Conservation (phyloP, 2,113 vertebrate species). For the Triplophysa siluroides region DNA sequence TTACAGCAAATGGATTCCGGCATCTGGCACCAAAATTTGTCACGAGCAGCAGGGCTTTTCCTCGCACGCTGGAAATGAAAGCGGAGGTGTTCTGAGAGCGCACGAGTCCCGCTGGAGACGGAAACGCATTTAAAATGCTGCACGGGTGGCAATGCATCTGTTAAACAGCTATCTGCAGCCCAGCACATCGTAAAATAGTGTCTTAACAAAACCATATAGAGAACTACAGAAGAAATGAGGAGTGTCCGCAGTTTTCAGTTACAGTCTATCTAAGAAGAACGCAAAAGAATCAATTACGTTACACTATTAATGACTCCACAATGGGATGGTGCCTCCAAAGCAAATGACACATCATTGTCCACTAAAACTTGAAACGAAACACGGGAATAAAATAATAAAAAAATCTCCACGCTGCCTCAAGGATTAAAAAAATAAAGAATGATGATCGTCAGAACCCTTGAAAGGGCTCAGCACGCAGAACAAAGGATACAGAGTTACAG, state of each 20-base stretch:
- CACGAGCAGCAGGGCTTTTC: neutral
- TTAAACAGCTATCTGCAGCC: slow-evolving; percentile 20
- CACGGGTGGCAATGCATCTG: neutral
- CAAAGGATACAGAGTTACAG: slow-evolving; percentile 3
- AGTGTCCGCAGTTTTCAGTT: too few species aligned
- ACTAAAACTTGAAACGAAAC: neutral
- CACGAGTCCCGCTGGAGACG: neutral
- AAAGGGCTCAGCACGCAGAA: neutral
- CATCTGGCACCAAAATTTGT: slow-evolving; percentile 21
- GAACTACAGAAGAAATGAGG: too few species aligned
- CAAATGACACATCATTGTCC: slow-evolving; percentile 11
- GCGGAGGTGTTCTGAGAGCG: neutral
- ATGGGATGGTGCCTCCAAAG: too few species aligned
- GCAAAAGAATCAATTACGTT: too few species aligned
- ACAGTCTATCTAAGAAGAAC: too few species aligned
- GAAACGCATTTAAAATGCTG: neutral
- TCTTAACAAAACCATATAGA: neutral
- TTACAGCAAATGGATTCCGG: slow-evolving; percentile 22
- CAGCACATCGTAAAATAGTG: neutral
- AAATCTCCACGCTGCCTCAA: neutral
- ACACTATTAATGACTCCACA: neutral
- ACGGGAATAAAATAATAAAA: neutral
- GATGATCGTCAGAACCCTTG: neutral
- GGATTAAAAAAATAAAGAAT: slow-evolving; percentile 5
- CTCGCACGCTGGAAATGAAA: neutral